Base-by-base conservation (phyloP, 1,140 invertebrate genomes). In the Parasteatoda tepidariorum region DNA sequence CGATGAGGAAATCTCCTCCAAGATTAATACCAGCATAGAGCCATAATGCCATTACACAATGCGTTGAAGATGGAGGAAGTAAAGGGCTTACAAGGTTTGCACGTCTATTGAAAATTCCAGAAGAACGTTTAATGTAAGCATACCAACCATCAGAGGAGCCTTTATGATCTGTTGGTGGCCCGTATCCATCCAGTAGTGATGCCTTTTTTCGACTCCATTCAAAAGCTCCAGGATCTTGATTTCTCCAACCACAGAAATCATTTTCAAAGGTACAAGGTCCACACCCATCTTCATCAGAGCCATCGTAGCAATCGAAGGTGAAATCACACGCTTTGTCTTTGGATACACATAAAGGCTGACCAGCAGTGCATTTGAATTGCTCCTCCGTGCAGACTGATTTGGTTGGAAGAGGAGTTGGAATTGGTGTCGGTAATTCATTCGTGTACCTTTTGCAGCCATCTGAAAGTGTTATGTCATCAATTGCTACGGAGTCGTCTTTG, bases 41-140 rank as follows among this genome's bases (percentile, higher is more conserved):
- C 82, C 82, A 84, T 54, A 84, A 84, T 7, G 28, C 28, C 30
- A 84, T 74, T 28, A 76, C 55, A 84, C 82, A 84, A 75, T 84
- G 82, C 3, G 62, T 31, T 15, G 82, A 84, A 4, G 59, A 48
- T 30, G 70, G 38, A n/a, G 82, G 68, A 11, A 84, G 26, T 7
- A 13, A 2, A 13, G 82, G 82, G 66, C 68, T 74, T 28, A 18
- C 30, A 61, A 84, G 34, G 2, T 15, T 41, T 31, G 79, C 79
- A 18, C 18, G 9, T 22, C 6, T n/a, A 18, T 22, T 24, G n/a
- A 22, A 68, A 15, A 24, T 24, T 0, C 61, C 61, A 3, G 15
- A 55, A n/a, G 38, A 18, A 18, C 57, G 13, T 57, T 55, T 31
- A 13, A 64, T 54, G 34, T 70, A 61, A 22, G 24, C 61, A 38